phyloP scores from a whole-genome alignment of 2,113 vertebrate genomes.

The Sorex araneus region DNA sequence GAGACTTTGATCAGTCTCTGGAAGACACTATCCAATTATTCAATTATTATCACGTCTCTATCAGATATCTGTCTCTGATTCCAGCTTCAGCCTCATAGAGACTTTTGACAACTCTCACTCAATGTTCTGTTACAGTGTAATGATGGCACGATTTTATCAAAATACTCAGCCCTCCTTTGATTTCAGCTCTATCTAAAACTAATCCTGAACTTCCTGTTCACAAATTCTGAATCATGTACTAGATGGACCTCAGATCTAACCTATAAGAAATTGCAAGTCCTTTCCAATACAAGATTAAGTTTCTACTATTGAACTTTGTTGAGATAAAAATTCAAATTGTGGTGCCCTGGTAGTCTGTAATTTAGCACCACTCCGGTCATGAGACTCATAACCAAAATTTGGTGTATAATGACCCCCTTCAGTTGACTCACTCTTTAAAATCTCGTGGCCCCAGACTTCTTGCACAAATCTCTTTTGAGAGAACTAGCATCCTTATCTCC shows the following conservation, averaged over 20 bases:
- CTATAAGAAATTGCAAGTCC: background rate
- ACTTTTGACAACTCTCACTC: background rate
- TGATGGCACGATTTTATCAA: too few species aligned
- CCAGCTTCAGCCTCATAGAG: background rate
- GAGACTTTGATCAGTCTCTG: background rate
- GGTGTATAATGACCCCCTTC: too few species aligned
- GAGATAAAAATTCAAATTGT: too few species aligned
- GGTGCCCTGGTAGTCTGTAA: too few species aligned
- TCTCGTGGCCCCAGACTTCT: too few species aligned
- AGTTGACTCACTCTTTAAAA: too few species aligned
- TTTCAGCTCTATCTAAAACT: background rate
- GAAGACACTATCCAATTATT: too few species aligned
- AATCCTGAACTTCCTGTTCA: background rate
- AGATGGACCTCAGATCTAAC: background rate
- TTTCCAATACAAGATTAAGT: background rate
- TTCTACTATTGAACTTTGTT: too few species aligned
- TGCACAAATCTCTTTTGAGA: too few species aligned
- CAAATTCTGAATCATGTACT: background rate
- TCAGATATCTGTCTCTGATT: background rate
- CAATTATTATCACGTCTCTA: background rate
- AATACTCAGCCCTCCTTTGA: background rate
- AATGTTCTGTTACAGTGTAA: background rate
- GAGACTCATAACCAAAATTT: too few species aligned
- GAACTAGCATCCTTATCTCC: too few species aligned
- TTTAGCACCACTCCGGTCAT: too few species aligned